Conservation (phyloP, 64 coral and sea anemone species). For the Pocillopora damicornis region DNA sequence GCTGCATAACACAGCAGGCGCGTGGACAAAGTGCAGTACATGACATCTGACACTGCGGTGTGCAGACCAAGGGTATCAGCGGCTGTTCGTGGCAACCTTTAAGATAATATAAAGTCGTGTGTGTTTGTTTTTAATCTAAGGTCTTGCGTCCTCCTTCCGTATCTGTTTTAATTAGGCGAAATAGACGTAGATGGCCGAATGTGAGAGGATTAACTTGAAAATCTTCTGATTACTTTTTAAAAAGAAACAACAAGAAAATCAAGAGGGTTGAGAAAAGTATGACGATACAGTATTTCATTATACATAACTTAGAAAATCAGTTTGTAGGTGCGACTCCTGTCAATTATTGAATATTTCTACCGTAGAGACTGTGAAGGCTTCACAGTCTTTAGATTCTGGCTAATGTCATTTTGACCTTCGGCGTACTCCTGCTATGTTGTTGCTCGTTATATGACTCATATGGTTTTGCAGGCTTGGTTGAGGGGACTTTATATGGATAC, state of each 20-base stretch:
- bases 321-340: too few relatives aligned
- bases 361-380: too few relatives aligned
- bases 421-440: not conserved
- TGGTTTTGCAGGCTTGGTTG: not conserved
- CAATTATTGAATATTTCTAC: too few relatives aligned
- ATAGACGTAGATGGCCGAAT: too few relatives aligned
- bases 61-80: not conserved
- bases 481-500: not conserved
- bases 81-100: not conserved
- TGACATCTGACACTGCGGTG: conserved; percentile 3
- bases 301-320: too few relatives aligned
- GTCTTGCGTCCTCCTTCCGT: too few relatives aligned
- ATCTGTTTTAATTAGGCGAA: too few relatives aligned
- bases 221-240: too few relatives aligned
- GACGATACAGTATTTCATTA: too few relatives aligned
- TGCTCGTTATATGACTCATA: not conserved
- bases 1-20: not conserved
- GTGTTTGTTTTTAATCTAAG: not conserved
- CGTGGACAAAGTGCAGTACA: not conserved
- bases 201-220: too few relatives aligned
- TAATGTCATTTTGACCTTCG: not conserved
- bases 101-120: not conserved
- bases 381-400: not conserved
- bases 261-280: too few relatives aligned
- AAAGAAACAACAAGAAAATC: too few relatives aligned